These are phyloP conservation scores for Globodera rostochiensis DNA, from an alignment of 1,140 invertebrate species.

Conservation along the genomic window DNA sequence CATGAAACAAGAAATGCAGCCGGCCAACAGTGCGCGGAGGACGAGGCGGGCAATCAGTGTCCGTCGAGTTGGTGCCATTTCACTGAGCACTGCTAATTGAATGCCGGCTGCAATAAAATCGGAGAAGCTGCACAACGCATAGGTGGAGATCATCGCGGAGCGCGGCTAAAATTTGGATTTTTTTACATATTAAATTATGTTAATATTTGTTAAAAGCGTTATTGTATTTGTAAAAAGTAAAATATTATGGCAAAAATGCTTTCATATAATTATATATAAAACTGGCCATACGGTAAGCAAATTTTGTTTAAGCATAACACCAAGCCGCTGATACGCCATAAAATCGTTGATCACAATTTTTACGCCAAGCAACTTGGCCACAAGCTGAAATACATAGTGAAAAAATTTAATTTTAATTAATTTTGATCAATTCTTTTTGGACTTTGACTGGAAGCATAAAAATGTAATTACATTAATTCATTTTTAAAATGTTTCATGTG, in stretches of 20 bases:
- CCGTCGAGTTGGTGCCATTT: conserved; percentile 53
- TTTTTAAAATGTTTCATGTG: too few relatives aligned
- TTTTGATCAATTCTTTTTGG: not conserved
- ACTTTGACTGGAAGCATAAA: not conserved
- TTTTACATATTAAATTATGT: not conserved
- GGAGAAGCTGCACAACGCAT: conserved; percentile 89
- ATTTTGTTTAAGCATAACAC: conserved; percentile 66
- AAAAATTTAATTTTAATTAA: not conserved
- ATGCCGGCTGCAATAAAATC: conserved; percentile 87
- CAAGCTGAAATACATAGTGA: conserved; percentile 62
- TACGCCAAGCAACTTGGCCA: conserved; percentile 80
- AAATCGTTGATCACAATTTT: conserved; percentile 91
- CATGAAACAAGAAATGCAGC: conserved; percentile 53
- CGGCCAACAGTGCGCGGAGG: conserved; percentile 49
- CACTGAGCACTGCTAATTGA: conserved; percentile 72
- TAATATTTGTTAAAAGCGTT: not conserved
- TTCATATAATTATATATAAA: conserved; percentile 37
- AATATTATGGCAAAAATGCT: not conserved
- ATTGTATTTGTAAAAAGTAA: not conserved
- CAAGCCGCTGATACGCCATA: conserved; percentile 75
- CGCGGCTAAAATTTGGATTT: conserved; percentile 70
- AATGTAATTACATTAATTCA: not conserved
- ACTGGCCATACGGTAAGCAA: conserved; percentile 61
- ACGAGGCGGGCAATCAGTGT: conserved; percentile 47
- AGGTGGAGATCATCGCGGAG: conserved; percentile 78